Evolutionary conservation across 53 echinoderm and acorn worm species (phyloP).

Genomic region (Patiria pectinifera): DNA sequence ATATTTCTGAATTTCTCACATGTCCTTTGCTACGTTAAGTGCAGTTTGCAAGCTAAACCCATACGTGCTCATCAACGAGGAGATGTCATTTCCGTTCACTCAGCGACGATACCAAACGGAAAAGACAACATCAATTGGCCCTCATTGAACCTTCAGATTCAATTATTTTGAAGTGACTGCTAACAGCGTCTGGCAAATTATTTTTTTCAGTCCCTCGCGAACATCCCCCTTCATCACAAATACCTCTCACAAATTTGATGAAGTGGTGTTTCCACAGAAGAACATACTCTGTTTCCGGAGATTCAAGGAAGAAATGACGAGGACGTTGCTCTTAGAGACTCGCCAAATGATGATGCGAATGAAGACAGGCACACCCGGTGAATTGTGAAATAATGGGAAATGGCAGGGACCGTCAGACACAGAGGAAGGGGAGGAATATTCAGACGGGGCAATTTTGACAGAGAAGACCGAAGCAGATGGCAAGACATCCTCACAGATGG

Average conservation of each 20-base stretch:
- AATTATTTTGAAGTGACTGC: neutral
- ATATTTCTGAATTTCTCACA: no score
- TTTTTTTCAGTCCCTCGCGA: neutral
- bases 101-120: neutral
- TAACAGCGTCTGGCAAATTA: neutral
- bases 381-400: neutral
- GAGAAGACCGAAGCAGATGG: neutral
- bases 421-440: neutral
- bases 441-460: neutral
- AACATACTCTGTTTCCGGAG: neutral
- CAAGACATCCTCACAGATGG: neutral
- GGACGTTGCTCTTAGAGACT: neutral
- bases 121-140: neutral
- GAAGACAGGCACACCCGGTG: neutral
- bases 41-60: no score
- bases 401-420: neutral
- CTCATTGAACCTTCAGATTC: neutral
- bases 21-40: no score
- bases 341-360: neutral
- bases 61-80: no score
- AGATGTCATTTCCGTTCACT: no score
- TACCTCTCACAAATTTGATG: neutral
- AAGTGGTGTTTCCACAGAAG: neutral
- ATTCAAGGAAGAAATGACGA: neutral
- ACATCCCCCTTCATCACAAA: neutral